Percentiles rank a stretch among this genome's conserved stretches.
These are phyloP conservation scores for Xyrichtys novacula DNA, from an alignment of 2,797 vertebrate genomes.

Conservation along the genomic window DNA sequence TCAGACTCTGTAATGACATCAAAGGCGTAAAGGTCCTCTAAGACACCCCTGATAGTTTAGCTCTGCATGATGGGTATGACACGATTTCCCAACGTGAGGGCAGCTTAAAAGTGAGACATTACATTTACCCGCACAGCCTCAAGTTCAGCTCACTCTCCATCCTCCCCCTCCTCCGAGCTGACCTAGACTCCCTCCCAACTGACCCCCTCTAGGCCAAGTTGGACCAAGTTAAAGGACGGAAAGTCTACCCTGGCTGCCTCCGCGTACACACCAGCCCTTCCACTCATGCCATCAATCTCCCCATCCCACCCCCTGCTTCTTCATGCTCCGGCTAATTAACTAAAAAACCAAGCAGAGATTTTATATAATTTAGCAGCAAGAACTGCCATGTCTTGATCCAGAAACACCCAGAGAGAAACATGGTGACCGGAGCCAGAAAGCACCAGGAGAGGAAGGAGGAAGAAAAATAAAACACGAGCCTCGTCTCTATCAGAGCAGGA, in stretches of 20 bases:
- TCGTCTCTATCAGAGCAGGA: slow-evolving; percentile 25
- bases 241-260: slow-evolving; percentile 58
- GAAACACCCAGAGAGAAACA: slow-evolving; percentile 75
- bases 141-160: slow-evolving; percentile 52
- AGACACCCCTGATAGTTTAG: slow-evolving; percentile 41
- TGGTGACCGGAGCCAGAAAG: slow-evolving; percentile 65
- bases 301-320: slow-evolving; percentile 43
- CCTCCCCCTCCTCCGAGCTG: slow-evolving; percentile 53
- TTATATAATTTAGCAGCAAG: slow-evolving; percentile 82
- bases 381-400: slow-evolving; percentile 76
- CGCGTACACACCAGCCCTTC: slow-evolving; percentile 36
- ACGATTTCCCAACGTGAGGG: slow-evolving; percentile 38
- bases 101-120: slow-evolving; percentile 43
- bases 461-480: slow-evolving; percentile 30
- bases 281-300: slow-evolving; percentile 56
- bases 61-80: slow-evolving; percentile 33
- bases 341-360: slow-evolving; percentile 80
- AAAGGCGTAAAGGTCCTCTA: slow-evolving; percentile 39
- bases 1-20: slow-evolving; percentile 35
- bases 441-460: slow-evolving; percentile 47
- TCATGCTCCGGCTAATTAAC: slow-evolving; percentile 77
- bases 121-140: slow-evolving; percentile 44
- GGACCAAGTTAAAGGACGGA: slow-evolving; percentile 82
- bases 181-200: slow-evolving; percentile 67
- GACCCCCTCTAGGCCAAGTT: slow-evolving; percentile 79